Base-by-base conservation (phyloP, 1,140 invertebrate species). In the Cataglyphis hispanica region DNA sequence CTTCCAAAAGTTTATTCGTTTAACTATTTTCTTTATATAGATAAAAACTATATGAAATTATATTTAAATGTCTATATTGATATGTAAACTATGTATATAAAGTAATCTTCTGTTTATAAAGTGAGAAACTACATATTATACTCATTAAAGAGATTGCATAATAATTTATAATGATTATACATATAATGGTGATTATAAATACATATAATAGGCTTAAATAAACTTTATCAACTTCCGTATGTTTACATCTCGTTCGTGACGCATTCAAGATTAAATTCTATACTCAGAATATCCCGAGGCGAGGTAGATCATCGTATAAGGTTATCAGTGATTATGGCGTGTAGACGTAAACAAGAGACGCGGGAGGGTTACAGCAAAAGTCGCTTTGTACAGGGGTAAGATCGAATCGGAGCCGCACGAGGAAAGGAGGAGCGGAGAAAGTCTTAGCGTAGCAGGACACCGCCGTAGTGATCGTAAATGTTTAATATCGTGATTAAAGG, bases 401-500 rank as follows among this genome's bases (percentile, higher is more conserved):
- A 92, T 91, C 89, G 86, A 90, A 91, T 91, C 90, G 89, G 86
- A 64, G 87, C 50, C 83, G 89, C 84, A 89, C 85, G 91, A 84
- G 60, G 34, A 78, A 63, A 85, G 58, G 40, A 78, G 40, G 40
- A 78, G 40, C 58, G 10, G 43, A 66, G 67, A 37, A 85, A 75
- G 84, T 88, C 89, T 90, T 90, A 86, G 76, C 75, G 53, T 83
- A 84, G 84, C 63, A 77, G 84, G 89, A 90, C 80, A 90, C 86
- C 89, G 89, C 78, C 89, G 90, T 88, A 90, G 91, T 91, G 93
- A 95, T 95, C 93, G 92, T 95, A 95, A 94, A 95, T 95, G 93
- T 95, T 95, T 95, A 95, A 95, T 95, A 95, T 95, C 94, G 93
- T 94, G 94, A 95, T 95, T 95, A 95, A 94, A 95, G 94, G 91